A percentile compares a stretch with the other conserved stretches of the same genome.
phyloP scores from a whole-genome alignment of 2,113 vertebrate genomes.

The Eudorcas thomsonii region DNA sequence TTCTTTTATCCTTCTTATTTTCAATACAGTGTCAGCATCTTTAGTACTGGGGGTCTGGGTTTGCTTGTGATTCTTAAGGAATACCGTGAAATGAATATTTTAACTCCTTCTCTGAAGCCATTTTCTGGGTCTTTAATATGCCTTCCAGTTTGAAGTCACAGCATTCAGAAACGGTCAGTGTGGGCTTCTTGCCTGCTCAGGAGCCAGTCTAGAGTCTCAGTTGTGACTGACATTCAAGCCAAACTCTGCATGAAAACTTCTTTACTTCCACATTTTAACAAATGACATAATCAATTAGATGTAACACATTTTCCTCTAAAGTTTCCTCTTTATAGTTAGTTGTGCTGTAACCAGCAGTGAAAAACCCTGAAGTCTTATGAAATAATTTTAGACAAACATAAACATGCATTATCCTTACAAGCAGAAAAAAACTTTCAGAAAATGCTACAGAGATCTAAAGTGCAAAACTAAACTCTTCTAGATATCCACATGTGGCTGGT shows the following conservation, averaged over 20 bases:
- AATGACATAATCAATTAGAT: not conserved
- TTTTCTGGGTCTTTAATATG: not conserved
- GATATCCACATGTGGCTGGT: not conserved
- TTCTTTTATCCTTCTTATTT: not conserved
- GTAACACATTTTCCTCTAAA: not conserved
- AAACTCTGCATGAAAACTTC: not conserved
- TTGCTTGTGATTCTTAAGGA: not conserved
- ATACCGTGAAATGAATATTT: not conserved
- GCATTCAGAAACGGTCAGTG: not conserved
- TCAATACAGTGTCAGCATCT: not conserved
- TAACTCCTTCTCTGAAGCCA: not conserved
- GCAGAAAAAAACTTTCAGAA: not conserved
- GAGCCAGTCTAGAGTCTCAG: not conserved
- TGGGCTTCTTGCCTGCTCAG: not conserved
- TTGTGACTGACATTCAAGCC: not conserved
- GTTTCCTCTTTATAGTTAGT: not conserved
- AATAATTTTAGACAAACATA: slow-evolving; percentile 4
- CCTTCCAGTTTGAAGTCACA: not conserved
- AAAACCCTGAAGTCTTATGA: not conserved
- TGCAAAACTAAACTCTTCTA: not conserved
- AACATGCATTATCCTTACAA: not conserved
- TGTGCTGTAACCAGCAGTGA: not conserved
- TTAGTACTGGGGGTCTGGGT: not conserved
- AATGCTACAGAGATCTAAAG: not conserved
- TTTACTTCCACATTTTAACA: not conserved